Conservation (phyloP, 2,113 vertebrate species). For the Pteronura brasiliensis region DNA sequence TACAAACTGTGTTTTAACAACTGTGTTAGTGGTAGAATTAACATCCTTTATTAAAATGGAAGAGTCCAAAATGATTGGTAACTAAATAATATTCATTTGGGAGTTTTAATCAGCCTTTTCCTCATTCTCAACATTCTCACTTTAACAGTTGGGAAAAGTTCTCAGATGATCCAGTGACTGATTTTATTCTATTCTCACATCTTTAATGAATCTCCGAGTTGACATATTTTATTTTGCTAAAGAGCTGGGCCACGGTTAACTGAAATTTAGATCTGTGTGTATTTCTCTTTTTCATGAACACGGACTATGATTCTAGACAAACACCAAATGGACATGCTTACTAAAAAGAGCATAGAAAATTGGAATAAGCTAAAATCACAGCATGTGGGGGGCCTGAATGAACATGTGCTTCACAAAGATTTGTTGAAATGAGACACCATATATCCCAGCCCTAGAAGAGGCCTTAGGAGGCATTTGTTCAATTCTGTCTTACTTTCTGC, state of each 20-base stretch:
- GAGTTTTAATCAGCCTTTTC: neutral
- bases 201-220: neutral
- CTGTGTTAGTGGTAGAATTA: neutral
- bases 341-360: neutral
- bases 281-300: constrained; percentile 8
- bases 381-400: neutral
- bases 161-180: neutral
- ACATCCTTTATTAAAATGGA: neutral
- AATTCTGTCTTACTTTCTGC: neutral
- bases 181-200: neutral
- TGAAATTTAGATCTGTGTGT: neutral
- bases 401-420: neutral
- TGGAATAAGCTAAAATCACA: neutral
- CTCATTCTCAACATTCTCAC: neutral
- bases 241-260: neutral
- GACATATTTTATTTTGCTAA: neutral
- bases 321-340: neutral
- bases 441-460: neutral
- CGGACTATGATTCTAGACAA: neutral
- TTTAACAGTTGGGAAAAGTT: neutral
- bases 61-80: neutral
- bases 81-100: neutral
- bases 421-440: neutral
- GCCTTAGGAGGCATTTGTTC: neutral
- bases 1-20: neutral